These are phyloP conservation scores for Hipposideros armiger DNA, from an alignment of 2,113 vertebrate species.

Conservation along the genomic window DNA sequence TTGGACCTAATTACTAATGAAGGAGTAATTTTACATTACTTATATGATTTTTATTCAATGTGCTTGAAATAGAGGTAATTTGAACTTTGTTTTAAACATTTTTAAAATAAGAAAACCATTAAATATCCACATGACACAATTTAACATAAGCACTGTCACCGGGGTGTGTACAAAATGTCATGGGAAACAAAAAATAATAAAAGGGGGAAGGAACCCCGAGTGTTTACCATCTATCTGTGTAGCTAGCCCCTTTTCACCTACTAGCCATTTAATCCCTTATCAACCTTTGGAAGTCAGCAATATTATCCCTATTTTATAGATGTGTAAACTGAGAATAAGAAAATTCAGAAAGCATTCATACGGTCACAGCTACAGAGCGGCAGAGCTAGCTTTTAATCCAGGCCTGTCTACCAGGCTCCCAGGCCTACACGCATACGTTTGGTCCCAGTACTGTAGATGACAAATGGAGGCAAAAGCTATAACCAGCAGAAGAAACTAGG, in stretches of 20 bases:
- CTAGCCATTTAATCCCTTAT: background rate
- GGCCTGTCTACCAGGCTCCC: background rate
- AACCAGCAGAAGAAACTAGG: background rate
- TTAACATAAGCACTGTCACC: background rate
- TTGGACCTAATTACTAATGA: background rate
- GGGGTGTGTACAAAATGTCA: background rate
- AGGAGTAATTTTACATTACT: background rate
- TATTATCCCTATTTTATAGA: background rate
- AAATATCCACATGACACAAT: background rate
- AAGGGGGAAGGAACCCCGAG: too few relatives aligned
- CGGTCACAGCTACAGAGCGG: background rate
- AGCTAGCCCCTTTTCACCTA: background rate
- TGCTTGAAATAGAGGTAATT: background rate
- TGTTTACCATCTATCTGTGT: background rate
- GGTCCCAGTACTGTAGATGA: too few relatives aligned
- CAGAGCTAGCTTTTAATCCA: background rate
- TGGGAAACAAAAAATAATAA: background rate
- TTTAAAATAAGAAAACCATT: background rate
- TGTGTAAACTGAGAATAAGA: background rate
- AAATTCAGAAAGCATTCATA: background rate
- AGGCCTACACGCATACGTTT: rapidly evolving
- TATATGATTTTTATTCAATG: background rate
- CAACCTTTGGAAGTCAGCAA: background rate
- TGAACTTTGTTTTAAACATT: background rate
- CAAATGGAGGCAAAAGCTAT: background rate